Evolutionary conservation across 2,888 invertebrate genomes (phyloP).

Genomic region (Corythucha ciliata): DNA sequence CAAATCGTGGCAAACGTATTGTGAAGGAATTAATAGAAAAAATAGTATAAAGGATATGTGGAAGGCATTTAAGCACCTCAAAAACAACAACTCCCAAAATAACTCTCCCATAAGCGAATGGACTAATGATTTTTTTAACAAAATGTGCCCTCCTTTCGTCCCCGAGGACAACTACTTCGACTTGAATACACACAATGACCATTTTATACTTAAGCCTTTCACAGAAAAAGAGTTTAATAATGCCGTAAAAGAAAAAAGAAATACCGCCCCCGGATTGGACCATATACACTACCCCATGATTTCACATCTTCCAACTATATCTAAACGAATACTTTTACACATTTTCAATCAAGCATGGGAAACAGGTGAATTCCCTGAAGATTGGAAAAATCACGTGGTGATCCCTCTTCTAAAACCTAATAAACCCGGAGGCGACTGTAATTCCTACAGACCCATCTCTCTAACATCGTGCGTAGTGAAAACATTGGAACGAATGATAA

Average conservation of each 20-base stretch:
- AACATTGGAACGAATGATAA: not conserved
- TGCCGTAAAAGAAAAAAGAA: not conserved
- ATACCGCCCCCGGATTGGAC: conserved; percentile 1
- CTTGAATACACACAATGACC: not conserved
- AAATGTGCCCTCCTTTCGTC: no score
- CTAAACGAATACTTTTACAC: not conserved
- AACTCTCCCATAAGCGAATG: no score
- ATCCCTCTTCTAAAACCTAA: not conserved
- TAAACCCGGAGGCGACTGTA: not conserved
- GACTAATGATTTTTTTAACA: no score
- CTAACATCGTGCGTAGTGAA: not conserved
- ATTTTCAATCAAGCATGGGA: not conserved
- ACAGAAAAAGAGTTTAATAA: not conserved
- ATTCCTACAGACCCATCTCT: not conserved
- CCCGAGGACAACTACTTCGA: no score
- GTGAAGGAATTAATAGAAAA: not conserved
- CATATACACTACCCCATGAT: not conserved
- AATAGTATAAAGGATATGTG: not conserved
- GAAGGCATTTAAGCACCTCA: not conserved
- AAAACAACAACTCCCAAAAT: no score
- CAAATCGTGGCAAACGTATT: not conserved
- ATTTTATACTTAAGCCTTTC: conserved; percentile 1
- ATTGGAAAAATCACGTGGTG: not conserved
- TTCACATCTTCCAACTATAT: not conserved
- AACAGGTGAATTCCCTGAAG: not conserved